Evolutionary conservation across 2,113 vertebrate genomes (phyloP), one percentile per base, ranked within the genome.

Genomic region (Ranitomeya variabilis): DNA sequence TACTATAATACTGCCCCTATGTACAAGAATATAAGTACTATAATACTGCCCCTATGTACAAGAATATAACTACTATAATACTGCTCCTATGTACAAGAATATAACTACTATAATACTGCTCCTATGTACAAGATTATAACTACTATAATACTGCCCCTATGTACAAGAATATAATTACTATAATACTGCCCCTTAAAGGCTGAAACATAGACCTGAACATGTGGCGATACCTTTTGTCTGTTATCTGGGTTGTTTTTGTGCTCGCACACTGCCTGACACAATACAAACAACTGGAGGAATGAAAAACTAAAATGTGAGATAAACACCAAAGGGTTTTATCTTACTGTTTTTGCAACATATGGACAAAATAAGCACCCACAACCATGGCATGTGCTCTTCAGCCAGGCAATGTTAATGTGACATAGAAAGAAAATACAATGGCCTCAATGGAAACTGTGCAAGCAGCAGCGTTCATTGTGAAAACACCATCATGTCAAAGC

Each of bases 311-410:
- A 87, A 77, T 57, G 16, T 79, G 59, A 3, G 76, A 79, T 87
- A 78, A 64, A n/a, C 19, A 76, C 19, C 37, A 79, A 67, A 87
- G 78, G 37, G 60, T 79, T 76, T 52, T 66, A 78, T 87, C 45
- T 54, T 26, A 59, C 23, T 62, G 60, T 80, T 60, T 78, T 76
- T 67, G 45, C 45, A 83, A 83, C 26, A 87, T 60, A 13, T 54
- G 37, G 14, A 26, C 23, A 52, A 9, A 60, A 54, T n/a, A 71
- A 84, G 60, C 26, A 10, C 45, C 51, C 71, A 0, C 12, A 67
- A 21, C 67, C 81, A 83, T 16, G 62, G 19, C 23, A 83, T 14
- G 19, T 14, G 11, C 37, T 31, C 52, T 10, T 16, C 12, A n/a
- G 69, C 8, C 73, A 52, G 54, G 7, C 13, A 66, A 83, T 23